Conservation (phyloP, 2,797 vertebrate species). For the Neomorphus geoffroyi region DNA sequence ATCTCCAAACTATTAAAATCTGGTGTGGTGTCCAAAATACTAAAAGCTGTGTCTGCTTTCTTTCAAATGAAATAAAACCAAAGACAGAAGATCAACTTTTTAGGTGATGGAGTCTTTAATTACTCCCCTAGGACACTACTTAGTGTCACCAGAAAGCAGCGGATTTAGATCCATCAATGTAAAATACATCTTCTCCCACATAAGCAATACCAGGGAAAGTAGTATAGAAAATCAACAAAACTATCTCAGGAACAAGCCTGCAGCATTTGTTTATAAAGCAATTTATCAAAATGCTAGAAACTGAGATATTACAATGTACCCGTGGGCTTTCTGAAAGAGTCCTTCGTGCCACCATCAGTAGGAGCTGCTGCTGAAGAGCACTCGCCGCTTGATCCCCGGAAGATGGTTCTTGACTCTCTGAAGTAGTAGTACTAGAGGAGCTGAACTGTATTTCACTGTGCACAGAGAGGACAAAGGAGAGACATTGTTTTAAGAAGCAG, state of each 20-base stretch:
- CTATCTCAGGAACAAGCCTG: not conserved
- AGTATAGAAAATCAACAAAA: not conserved
- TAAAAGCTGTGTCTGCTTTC: not conserved
- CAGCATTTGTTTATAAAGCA: not conserved
- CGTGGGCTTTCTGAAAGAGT: conserved; percentile 73
- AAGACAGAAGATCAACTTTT: not conserved
- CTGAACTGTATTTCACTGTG: conserved; percentile 74
- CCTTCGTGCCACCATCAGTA: conserved; percentile 77
- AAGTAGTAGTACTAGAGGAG: conserved; percentile 76
- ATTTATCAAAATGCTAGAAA: not conserved
- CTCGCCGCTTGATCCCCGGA: conserved; percentile 74
- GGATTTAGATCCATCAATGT: not conserved
- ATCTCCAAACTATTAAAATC: not conserved
- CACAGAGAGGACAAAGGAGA: not conserved
- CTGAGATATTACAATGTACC: conserved; percentile 52
- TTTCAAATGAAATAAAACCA: not conserved
- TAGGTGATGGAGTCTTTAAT: not conserved
- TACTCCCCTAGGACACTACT: not conserved
- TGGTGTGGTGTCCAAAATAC: not conserved
- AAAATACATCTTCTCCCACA: conserved; percentile 2
- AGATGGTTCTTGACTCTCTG: conserved; percentile 75
- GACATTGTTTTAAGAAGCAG: not conserved
- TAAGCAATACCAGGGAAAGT: not conserved
- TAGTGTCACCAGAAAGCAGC: not conserved
- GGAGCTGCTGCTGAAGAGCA: conserved; percentile 74